Evolutionary conservation across 2,888 invertebrate species (phyloP).

Genomic region (Elegia similella): DNA sequence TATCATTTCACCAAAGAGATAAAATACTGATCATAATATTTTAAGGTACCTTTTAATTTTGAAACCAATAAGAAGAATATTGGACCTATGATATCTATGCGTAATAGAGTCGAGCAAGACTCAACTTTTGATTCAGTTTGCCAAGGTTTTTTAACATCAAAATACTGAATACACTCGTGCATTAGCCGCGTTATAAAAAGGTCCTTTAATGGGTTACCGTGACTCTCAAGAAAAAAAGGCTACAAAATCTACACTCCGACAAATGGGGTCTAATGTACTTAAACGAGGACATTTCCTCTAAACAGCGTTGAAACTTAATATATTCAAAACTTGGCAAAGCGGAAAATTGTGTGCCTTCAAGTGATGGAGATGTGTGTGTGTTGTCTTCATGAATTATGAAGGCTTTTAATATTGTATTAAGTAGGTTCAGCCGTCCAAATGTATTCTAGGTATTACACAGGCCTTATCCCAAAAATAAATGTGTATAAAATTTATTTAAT

Average conservation of each 20-base stretch:
- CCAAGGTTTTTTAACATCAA: background rate
- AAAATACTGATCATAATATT: too few relatives aligned
- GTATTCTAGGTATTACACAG: too few relatives aligned
- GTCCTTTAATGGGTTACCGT: background rate
- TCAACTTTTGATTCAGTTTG: background rate
- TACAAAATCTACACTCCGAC: background rate
- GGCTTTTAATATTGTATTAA: background rate
- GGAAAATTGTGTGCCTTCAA: background rate
- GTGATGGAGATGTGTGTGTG: background rate
- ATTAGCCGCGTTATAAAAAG: background rate
- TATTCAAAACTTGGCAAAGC: background rate
- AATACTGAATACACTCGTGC: background rate
- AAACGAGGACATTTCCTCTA: background rate
- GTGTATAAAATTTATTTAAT: too few relatives aligned
- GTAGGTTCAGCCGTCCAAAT: background rate
- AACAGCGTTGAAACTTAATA: background rate
- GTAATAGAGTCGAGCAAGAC: too few relatives aligned
- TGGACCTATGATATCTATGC: too few relatives aligned
- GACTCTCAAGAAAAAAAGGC: background rate
- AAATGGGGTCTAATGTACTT: background rate
- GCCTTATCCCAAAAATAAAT: too few relatives aligned
- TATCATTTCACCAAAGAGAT: too few relatives aligned
- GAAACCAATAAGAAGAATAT: too few relatives aligned
- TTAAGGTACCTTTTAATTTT: too few relatives aligned
- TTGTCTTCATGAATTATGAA: background rate